Conservation (phyloP, 2,113 vertebrate genomes). For the Entomyzon cyanotis region DNA sequence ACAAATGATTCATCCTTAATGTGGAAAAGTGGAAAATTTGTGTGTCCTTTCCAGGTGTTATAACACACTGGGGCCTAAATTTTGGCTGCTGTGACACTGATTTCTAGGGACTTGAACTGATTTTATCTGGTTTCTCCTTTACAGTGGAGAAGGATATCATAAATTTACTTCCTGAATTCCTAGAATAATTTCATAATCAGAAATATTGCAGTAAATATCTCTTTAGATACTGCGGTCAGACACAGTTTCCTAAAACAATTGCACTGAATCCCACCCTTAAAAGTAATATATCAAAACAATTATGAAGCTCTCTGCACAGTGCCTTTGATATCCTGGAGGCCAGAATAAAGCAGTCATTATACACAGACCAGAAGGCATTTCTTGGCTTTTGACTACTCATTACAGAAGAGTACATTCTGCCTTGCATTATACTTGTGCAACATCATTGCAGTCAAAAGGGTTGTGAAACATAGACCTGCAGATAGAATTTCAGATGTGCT, state of each 20-base stretch:
- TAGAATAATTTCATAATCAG: constrained; percentile 17
- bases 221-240: not conserved
- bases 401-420: not conserved
- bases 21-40: constrained; percentile 37
- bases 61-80: not conserved
- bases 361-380: not conserved
- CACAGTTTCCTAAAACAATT: not conserved
- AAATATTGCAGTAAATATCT: not conserved
- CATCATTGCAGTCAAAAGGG: not conserved
- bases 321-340: not conserved
- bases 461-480: constrained; percentile 4
- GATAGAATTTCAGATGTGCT: not conserved
- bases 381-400: not conserved
- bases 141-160: not conserved
- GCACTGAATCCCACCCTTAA: not conserved
- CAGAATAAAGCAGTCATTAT: not conserved
- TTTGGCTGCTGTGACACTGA: not conserved
- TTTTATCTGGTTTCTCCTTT: constrained; percentile 25
- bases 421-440: constrained; percentile 20
- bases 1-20: constrained; percentile 43
- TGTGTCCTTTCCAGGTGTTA: constrained; percentile 51
- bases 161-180: constrained; percentile 32
- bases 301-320: not conserved
- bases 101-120: constrained; percentile 14
- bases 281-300: not conserved